phyloP scores from a whole-genome alignment of 1,140 invertebrate genomes.

The Euborellia annulipes region DNA sequence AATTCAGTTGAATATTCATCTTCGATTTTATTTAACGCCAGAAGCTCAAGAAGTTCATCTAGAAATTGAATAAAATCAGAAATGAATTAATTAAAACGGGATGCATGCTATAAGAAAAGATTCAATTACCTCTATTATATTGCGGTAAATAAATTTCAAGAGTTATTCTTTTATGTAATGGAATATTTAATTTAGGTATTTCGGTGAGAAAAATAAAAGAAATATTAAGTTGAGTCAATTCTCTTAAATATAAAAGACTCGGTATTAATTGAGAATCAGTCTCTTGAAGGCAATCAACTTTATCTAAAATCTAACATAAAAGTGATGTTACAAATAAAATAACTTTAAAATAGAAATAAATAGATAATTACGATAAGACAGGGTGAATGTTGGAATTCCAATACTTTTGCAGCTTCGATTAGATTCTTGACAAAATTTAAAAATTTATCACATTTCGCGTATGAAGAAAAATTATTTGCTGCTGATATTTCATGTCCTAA shows the following conservation, averaged over 20 bases:
- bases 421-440: slow-evolving; percentile 51
- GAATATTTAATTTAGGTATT: slow-evolving; percentile 63
- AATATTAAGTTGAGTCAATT: slow-evolving; percentile 53
- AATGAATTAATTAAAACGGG: slow-evolving; percentile 6
- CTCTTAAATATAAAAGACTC: slow-evolving; percentile 49
- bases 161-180: slow-evolving; percentile 44
- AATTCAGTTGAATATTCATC: slow-evolving; percentile 30
- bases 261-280: slow-evolving; percentile 54
- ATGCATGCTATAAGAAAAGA: too few relatives aligned
- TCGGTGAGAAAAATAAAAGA: slow-evolving; percentile 61
- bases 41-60: slow-evolving; percentile 55
- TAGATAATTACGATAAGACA: background rate
- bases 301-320: slow-evolving; percentile 46
- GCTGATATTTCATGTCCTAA: slow-evolving; percentile 21
- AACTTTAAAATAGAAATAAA: too few relatives aligned
- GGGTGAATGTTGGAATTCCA: background rate
- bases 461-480: slow-evolving; percentile 20
- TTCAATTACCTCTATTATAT: slow-evolving; percentile 44
- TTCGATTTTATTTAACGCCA: slow-evolving; percentile 30
- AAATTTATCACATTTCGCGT: slow-evolving; percentile 50
- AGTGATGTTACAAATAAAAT: background rate
- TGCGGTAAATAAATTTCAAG: slow-evolving; percentile 62
- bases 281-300: slow-evolving; percentile 55
- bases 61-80: slow-evolving; percentile 10
- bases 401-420: slow-evolving; percentile 7